A percentile compares a stretch with the other conserved stretches of the same genome.
Evolutionary conservation across 2,888 invertebrate species (phyloP).

Genomic region (Agrenia bidenticulata): DNA sequence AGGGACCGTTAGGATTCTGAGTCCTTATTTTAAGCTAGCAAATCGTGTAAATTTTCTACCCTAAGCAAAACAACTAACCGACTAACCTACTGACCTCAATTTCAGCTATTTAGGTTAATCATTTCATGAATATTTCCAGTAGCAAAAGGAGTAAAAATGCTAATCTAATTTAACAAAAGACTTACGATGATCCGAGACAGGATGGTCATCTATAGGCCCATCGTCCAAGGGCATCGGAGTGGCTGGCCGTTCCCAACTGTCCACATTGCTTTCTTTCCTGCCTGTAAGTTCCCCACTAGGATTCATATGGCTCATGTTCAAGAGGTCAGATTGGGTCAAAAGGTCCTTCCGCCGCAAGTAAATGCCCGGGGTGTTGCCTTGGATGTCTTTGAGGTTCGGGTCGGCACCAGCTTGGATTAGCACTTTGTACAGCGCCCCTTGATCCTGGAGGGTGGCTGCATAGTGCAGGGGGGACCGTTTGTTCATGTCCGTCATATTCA

Average conservation of each 20-base stretch:
- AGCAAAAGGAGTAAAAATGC: too few relatives aligned
- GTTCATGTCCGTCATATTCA: constrained; percentile 62
- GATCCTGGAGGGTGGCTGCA: constrained; percentile 78
- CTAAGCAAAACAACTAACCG: too few relatives aligned
- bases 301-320: constrained; percentile 65
- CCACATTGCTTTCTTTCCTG: constrained; percentile 17
- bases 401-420: constrained; percentile 83
- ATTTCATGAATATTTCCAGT: too few relatives aligned
- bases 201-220: too few relatives aligned
- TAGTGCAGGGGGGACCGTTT: constrained; percentile 85
- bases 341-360: constrained; percentile 70
- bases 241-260: constrained; percentile 31
- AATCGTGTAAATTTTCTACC: too few relatives aligned
- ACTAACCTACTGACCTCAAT: too few relatives aligned
- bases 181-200: too few relatives aligned
- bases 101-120: too few relatives aligned
- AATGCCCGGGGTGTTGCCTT: constrained; percentile 76
- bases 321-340: constrained; percentile 68
- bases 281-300: not conserved
- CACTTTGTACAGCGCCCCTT: constrained; percentile 81
- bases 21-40: too few relatives aligned
- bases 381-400: constrained; percentile 75
- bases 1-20: too few relatives aligned
- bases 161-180: too few relatives aligned
- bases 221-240: constrained; percentile 10